Evolutionary conservation across 2,797 vertebrate species (phyloP).

Genomic region (Smutsia temminckii): DNA sequence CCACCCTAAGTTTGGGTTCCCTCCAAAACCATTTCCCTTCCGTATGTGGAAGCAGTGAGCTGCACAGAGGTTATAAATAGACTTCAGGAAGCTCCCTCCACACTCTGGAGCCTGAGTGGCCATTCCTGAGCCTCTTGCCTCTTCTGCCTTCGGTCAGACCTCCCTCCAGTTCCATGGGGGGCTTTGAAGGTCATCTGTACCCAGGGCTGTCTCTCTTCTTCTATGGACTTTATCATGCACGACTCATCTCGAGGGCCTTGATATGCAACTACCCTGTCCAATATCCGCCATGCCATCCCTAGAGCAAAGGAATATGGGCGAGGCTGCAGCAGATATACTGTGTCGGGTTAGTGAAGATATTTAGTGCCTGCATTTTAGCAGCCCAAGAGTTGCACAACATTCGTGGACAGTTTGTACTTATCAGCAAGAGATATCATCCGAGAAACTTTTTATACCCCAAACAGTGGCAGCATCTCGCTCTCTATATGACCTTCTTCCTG

Average conservation of each 20-base stretch:
- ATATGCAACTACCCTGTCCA: constrained; percentile 54
- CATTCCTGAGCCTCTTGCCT: not conserved
- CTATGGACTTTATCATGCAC: constrained; percentile 75
- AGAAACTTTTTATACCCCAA: constrained; percentile 71
- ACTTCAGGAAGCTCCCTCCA: not conserved
- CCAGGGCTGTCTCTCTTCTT: constrained; percentile 77
- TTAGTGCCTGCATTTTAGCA: constrained; percentile 71
- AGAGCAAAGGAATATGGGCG: constrained; percentile 53
- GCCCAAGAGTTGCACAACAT: constrained; percentile 74
- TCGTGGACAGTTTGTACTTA: constrained; percentile 50
- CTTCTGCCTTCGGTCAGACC: not conserved
- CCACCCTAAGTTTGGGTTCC: constrained; percentile 2
- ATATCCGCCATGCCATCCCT: not conserved
- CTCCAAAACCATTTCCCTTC: constrained; percentile 59
- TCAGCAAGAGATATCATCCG: constrained; percentile 64
- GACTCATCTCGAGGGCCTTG: constrained; percentile 72
- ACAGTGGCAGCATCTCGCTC: constrained; percentile 80
- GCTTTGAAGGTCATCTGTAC: constrained; percentile 80
- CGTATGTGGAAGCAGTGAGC: constrained; percentile 8
- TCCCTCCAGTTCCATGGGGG: constrained; percentile 70
- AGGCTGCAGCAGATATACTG: not conserved
- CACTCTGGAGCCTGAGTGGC: not conserved
- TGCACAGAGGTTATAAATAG: constrained; percentile 36
- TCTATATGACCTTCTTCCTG: constrained; percentile 72
- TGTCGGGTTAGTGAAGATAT: constrained; percentile 73